phyloP scores from a whole-genome alignment of 2,888 invertebrate genomes.

The Teleiodes luculella region DNA sequence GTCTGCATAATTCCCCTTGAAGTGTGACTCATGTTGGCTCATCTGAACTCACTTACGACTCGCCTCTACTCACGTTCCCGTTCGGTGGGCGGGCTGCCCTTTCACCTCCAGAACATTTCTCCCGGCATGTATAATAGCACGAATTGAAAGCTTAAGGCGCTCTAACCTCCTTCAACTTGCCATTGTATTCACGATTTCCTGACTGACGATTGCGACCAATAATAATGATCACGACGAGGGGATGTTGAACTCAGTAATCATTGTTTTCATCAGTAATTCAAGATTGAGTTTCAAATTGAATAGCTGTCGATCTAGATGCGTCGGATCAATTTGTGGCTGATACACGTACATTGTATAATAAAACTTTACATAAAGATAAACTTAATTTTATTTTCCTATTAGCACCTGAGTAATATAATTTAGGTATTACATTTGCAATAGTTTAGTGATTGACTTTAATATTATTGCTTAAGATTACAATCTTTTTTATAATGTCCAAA shows the following conservation, averaged over 20 bases:
- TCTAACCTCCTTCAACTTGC: conserved; percentile 32
- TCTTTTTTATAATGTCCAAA: too few relatives aligned
- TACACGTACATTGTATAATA: too few relatives aligned
- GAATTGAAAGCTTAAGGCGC: conserved; percentile 36
- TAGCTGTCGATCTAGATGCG: too few relatives aligned
- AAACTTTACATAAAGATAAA: too few relatives aligned
- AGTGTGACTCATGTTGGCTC: neutral
- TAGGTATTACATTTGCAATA: too few relatives aligned
- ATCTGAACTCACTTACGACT: neutral
- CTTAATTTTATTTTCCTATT: too few relatives aligned
- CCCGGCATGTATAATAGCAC: conserved; percentile 31
- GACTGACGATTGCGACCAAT: conserved; percentile 4
- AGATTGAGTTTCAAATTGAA: conserved; percentile 7
- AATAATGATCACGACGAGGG: neutral
- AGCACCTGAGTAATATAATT: too few relatives aligned
- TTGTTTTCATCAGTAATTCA: neutral
- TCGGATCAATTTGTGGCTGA: too few relatives aligned
- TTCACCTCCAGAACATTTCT: conserved; percentile 32
- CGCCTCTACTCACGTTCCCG: neutral
- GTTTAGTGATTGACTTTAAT: too few relatives aligned
- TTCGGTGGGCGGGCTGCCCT: conserved; percentile 26
- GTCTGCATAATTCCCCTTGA: neutral
- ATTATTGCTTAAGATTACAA: too few relatives aligned
- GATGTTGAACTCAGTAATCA: conserved; percentile 1
- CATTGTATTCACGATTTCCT: conserved; percentile 39